Base-by-base conservation (phyloP, 1,140 invertebrate genomes). In the Dysdera silvatica region DNA sequence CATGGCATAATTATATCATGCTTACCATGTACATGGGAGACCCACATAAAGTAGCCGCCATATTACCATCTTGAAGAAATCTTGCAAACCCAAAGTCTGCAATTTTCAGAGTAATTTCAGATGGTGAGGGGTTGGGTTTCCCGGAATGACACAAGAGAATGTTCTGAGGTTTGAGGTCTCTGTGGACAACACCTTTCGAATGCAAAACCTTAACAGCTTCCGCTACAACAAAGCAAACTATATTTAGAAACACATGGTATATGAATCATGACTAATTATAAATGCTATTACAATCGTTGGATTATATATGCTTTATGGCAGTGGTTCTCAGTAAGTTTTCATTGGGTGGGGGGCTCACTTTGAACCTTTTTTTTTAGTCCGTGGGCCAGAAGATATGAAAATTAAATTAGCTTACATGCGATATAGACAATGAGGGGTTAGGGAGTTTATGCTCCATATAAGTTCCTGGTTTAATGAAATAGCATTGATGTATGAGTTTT, bases 21-120 rank as follows among this genome's bases (percentile, higher is more conserved):
- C 75, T 76, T 75, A 89, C 89, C 96, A 99, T 99, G 73, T 99
- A 99, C 95, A 99, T 99, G 3, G 97, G 97, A 33, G 95, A 99
- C 20, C 96, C 97, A 78, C 97, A 99, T 3, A 99, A 79, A 33
- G 97, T 99, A 48, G 93, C 95, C 47, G 97, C 97, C 97, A 99
- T 99, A 18, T 95, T 93, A 49, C 96, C 97, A 77, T 99, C 96
- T 78, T 95, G 87, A 7, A 99, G 79, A 78, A 98, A 98, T 73
- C 97, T 82, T 29, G 97, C 97, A 80, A 99, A 99, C 20, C 97
- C 97, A 83, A 99, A 99, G 80, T 99, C 97, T 72, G 97, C 67
- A 82, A 82, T 70, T 35, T 98, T 99, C 14, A 98, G 82, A 51
- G 84, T 88, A 65, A 98, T 95, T 76, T 97, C 89, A 67, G 87